These are phyloP conservation scores for Brachionus koreanus DNA, from an alignment of 1,140 invertebrate species.

Conservation along the genomic window DNA sequence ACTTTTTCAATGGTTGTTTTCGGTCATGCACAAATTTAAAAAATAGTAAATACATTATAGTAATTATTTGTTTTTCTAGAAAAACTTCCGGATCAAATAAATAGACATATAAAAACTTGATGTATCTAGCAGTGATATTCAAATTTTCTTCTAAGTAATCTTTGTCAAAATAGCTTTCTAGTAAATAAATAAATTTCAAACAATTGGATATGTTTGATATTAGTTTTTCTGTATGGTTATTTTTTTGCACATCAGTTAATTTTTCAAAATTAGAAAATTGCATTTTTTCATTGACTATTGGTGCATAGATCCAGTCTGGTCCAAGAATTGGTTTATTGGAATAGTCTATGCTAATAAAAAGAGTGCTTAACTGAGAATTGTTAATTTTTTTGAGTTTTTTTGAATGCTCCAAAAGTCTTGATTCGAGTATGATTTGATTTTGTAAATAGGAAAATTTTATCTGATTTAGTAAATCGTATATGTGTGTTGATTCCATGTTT, in stretches of 20 bases:
- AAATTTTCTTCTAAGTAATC: slow-evolving; percentile 10
- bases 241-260: background rate
- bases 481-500: slow-evolving; percentile 28
- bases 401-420: background rate
- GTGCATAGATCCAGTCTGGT: slow-evolving; percentile 37
- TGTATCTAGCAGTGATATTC: background rate
- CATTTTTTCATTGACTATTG: background rate
- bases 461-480: slow-evolving; percentile 8
- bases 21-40: slow-evolving; percentile 32
- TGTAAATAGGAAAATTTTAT: slow-evolving; percentile 20
- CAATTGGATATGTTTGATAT: slow-evolving; percentile 19
- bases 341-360: background rate
- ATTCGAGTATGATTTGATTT: background rate
- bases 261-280: background rate
- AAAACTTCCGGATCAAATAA: slow-evolving; percentile 41
- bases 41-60: slow-evolving; percentile 18
- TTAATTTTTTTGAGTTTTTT: background rate
- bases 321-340: background rate
- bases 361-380: background rate
- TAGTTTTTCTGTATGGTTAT: background rate
- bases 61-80: slow-evolving; percentile 38
- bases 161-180: slow-evolving; percentile 13
- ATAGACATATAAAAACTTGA: slow-evolving; percentile 34
- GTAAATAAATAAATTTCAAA: slow-evolving; percentile 41
- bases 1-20: slow-evolving; percentile 7